Percentiles rank a stretch among this genome's conserved stretches.
phyloP scores from a whole-genome alignment of 2,797 vertebrate species.

The Alosa sapidissima region DNA sequence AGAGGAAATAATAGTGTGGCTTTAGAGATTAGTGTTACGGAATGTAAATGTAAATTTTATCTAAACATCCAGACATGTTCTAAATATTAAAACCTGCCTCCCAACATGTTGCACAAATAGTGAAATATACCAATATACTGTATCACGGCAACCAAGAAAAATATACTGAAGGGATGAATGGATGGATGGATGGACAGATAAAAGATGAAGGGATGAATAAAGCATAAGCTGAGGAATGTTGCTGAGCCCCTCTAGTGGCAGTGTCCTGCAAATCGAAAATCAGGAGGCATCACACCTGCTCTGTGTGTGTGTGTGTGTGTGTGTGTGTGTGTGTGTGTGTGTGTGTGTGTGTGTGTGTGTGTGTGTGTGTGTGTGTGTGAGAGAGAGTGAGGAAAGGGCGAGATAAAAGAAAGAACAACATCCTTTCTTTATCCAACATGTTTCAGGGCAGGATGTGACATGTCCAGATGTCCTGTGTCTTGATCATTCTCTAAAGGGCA shows the following conservation, averaged over 20 bases:
- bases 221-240: not conserved
- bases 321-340: constrained; percentile 16
- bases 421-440: not conserved
- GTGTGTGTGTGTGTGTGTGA: not conserved
- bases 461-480: not conserved
- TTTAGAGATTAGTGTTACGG: not conserved
- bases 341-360: not conserved
- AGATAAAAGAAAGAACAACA: constrained; percentile 3
- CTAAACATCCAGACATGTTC: not conserved
- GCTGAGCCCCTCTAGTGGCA: constrained; percentile 39
- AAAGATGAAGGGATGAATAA: not conserved
- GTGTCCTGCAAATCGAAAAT: constrained; percentile 23
- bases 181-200: not conserved
- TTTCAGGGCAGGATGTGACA: not conserved
- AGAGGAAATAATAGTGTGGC: not conserved
- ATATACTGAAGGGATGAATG: not conserved
- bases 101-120: not conserved
- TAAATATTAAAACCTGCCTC: not conserved
- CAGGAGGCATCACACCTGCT: not conserved
- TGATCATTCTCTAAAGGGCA: constrained; percentile 12
- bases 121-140: not conserved
- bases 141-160: not conserved
- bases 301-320: constrained; percentile 12
- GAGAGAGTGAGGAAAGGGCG: not conserved
- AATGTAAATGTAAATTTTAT: not conserved